Conservation (phyloP, 2,797 vertebrate genomes). For the Micromesistius poutassou region DNA sequence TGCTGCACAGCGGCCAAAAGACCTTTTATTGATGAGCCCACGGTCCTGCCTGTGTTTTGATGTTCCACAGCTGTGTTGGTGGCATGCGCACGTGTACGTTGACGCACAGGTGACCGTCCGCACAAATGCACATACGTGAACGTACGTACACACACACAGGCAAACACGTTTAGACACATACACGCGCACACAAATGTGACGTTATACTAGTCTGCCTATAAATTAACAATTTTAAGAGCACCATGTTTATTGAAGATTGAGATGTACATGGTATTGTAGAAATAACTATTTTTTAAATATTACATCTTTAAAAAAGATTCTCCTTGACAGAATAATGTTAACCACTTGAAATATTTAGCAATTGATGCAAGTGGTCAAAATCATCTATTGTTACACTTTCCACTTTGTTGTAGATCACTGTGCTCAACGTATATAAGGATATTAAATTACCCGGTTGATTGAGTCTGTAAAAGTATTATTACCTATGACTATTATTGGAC, state of each 20-base stretch:
- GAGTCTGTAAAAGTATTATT: neutral
- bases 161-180: neutral
- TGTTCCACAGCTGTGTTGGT: constrained; percentile 15
- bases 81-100: constrained; percentile 3
- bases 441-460: neutral
- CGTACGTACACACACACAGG: neutral
- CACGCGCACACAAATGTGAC: neutral
- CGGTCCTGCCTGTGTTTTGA: constrained; percentile 21
- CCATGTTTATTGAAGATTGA: neutral
- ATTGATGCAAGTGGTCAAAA: neutral
- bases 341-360: neutral
- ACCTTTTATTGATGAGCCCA: constrained; percentile 37
- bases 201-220: neutral
- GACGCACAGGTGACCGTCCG: constrained; percentile 9
- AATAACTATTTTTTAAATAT: too few species aligned
- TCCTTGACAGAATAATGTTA: neutral
- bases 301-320: too few species aligned
- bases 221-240: constrained; percentile 9
- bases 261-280: neutral
- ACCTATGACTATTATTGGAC: neutral
- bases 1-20: constrained; percentile 15
- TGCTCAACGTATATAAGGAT: neutral
- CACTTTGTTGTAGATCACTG: neutral
- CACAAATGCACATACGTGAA: constrained; percentile 1
- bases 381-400: neutral